phyloP scores from a whole-genome alignment of 2,797 vertebrate genomes.

The Sitta carolinensis region DNA sequence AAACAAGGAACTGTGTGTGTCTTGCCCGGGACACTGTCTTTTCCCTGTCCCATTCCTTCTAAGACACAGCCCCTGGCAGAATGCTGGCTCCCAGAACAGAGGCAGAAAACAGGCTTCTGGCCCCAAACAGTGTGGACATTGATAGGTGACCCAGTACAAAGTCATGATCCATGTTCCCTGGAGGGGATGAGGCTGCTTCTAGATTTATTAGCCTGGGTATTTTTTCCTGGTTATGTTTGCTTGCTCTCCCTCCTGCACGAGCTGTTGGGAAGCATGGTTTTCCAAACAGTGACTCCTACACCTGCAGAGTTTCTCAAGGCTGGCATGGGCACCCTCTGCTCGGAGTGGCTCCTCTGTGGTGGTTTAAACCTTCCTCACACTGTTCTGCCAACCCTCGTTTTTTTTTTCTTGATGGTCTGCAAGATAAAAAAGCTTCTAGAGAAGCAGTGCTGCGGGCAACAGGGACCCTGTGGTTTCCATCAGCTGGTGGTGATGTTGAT shows the following conservation, averaged over 20 bases:
- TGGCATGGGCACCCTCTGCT: accelerated
- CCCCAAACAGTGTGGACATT: not conserved
- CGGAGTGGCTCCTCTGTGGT: not conserved
- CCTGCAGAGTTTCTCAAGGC: not conserved
- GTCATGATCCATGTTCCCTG: not conserved
- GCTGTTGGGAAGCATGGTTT: not conserved
- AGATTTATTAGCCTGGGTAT: not conserved
- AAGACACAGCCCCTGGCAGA: not conserved
- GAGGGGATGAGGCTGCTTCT: not conserved
- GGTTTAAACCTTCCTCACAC: not conserved
- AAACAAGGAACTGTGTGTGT: not conserved
- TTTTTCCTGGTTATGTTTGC: not conserved
- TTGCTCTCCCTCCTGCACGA: accelerated
- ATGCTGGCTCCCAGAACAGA: not conserved
- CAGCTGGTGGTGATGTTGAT: not conserved
- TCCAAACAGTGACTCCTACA: not conserved
- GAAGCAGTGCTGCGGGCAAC: not conserved
- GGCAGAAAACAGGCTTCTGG: not conserved
- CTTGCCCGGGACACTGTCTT: not conserved
- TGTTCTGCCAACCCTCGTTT: not conserved
- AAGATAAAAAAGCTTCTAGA: not conserved
- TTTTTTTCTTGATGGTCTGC: not conserved
- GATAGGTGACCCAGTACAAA: not conserved
- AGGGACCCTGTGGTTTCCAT: not conserved
- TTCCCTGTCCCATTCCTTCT: not conserved